Evolutionary conservation across 2,888 invertebrate species (phyloP), one percentile per base, ranked within the genome.

Genomic region (Malachius bipustulatus): DNA sequence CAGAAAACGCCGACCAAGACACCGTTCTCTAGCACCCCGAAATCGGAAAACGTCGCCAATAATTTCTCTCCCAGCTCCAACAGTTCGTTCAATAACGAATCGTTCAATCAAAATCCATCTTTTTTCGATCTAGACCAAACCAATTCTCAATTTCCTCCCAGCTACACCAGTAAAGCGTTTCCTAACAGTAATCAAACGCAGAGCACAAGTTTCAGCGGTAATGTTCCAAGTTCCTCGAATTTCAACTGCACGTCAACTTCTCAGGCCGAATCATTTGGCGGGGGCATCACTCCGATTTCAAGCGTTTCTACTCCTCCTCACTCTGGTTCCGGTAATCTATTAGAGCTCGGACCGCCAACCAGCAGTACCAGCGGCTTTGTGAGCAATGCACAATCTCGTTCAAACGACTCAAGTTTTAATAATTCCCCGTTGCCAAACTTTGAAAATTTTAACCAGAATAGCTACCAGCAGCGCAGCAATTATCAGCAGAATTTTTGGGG

Each of bases 401-500:
- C 24, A 8, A 6, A n/a, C 11, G 19, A 4, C 10, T 10, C 9
- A 14, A 8, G 8, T 30, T 16, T n/a, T 16, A 32, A 32, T 16
- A 14, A 6, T 16, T 11, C 28, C 10, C 26, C 30, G 19, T 9
- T 15, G 11, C 30, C 33, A 30, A 33, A 36, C 19, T 6, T 27
- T 8, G 29, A 32, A n/a, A 26, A 32, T 30, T 37, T 34, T 19
- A 38, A 35, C 35, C 39, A 36, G 36, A 26, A 34, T 30, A 41
- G 42, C 30, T 39, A 34, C 16, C 38, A 37, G 14, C 41, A 42
- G 13, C 41, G 35, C 9, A 42, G 40, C 11, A 33, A 31, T 10
- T 32, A 28, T 19, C 44, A 38, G 35, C 45, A 41, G 14, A 47
- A 45, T 35, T 43, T 42, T 31, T 53, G 51, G 49, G 37, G 30